phyloP scores from a whole-genome alignment of 1,140 invertebrate genomes.

The Elysia chlorotica region DNA sequence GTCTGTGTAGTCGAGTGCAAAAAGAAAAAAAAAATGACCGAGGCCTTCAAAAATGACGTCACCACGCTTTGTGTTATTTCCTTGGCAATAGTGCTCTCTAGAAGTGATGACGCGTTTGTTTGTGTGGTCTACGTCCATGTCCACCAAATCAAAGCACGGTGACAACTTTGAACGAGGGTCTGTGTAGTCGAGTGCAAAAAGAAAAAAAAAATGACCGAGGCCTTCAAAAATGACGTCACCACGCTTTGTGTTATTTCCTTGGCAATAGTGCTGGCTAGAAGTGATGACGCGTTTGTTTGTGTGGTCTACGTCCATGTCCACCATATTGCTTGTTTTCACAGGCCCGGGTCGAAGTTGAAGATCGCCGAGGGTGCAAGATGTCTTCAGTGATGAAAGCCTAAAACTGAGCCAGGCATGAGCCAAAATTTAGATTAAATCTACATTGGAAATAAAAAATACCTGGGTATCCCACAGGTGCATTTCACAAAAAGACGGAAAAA shows the following conservation, averaged over 20 bases:
- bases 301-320: constrained; percentile 39
- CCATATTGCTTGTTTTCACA: constrained; percentile 39
- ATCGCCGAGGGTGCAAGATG: too few species aligned
- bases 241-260: constrained; percentile 49
- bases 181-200: not conserved
- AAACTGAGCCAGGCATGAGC: too few species aligned
- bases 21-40: too few species aligned
- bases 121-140: constrained; percentile 40
- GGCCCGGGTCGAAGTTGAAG: constrained; percentile 25
- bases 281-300: constrained; percentile 44
- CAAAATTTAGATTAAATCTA: too few species aligned
- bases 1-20: not conserved
- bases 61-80: constrained; percentile 48
- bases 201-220: too few species aligned
- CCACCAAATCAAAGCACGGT: constrained; percentile 21
- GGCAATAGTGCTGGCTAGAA: too few species aligned
- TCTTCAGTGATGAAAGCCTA: too few species aligned
- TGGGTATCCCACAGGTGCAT: too few species aligned
- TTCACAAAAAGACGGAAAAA: too few species aligned
- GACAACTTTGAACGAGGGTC: too few species aligned
- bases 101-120: constrained; percentile 45
- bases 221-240: constrained; percentile 37
- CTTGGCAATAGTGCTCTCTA: constrained; percentile 48
- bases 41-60: constrained; percentile 37
- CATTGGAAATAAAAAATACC: too few species aligned